Conservation (phyloP, 1,140 invertebrate species). For the Theocolax elegans region DNA sequence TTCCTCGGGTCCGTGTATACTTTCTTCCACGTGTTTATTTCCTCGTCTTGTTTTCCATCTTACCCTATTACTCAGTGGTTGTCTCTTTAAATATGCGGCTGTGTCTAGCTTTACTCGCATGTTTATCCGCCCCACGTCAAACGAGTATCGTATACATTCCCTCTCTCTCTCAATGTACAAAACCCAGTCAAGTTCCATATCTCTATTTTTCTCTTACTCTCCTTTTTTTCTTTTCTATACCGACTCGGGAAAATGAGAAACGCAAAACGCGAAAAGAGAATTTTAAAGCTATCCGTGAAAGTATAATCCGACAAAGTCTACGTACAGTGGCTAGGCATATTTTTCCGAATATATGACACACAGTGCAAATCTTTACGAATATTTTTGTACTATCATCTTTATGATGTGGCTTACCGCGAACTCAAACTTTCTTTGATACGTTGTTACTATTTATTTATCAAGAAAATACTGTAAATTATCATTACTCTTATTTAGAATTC, state of each 20-base stretch:
- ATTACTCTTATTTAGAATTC: too few species aligned
- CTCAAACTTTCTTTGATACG: too few species aligned
- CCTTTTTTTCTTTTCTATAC: background rate
- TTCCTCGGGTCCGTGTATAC: background rate
- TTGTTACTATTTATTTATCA: too few species aligned
- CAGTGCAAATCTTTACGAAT: too few species aligned
- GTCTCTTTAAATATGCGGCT: background rate
- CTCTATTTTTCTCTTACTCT: too few species aligned
- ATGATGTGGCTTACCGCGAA: too few species aligned
- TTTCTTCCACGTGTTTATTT: conserved; percentile 5
- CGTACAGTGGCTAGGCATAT: too few species aligned
- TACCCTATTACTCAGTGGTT: conserved; percentile 1
- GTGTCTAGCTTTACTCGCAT: background rate
- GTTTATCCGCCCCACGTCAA: conserved; percentile 20
- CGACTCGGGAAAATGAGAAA: conserved; percentile 4
- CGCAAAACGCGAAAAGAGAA: conserved; percentile 5
- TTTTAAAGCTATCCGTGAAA: background rate
- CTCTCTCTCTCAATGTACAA: background rate
- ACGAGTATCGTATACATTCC: background rate
- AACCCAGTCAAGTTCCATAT: too few species aligned
- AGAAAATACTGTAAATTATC: too few species aligned
- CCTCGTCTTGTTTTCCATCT: background rate
- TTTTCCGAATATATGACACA: too few species aligned
- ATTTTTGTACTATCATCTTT: too few species aligned
- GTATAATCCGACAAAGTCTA: too few species aligned